These are phyloP conservation scores for Frankliniella intonsa DNA, from an alignment of 2,888 invertebrate species.

Conservation along the genomic window DNA sequence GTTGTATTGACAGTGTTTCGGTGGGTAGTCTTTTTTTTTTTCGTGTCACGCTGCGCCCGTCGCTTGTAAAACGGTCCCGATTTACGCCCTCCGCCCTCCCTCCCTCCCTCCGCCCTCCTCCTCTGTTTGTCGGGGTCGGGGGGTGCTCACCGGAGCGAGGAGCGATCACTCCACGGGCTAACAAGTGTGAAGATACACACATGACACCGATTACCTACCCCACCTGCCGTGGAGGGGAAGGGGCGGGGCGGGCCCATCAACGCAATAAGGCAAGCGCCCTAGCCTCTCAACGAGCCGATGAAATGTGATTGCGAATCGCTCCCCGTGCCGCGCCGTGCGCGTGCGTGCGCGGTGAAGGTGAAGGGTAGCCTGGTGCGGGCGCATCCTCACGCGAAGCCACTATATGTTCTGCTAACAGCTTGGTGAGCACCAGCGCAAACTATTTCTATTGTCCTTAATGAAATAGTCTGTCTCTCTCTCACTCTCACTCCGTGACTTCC, in stretches of 20 bases:
- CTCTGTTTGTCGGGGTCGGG: background rate
- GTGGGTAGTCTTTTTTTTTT: no score
- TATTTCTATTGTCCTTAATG: no score
- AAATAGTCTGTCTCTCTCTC: background rate
- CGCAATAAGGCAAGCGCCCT: background rate
- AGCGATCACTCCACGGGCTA: background rate
- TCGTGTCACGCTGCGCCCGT: no score
- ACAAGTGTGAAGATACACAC: constrained; percentile 13
- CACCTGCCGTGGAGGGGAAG: constrained; percentile 4
- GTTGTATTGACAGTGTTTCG: no score
- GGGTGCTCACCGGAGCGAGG: background rate
- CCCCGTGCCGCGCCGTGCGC: background rate
- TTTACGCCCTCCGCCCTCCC: background rate
- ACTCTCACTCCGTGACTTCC: background rate
- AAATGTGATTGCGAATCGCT: constrained; percentile 1
- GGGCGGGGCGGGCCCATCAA: background rate
- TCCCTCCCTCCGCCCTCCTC: background rate
- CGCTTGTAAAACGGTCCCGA: no score
- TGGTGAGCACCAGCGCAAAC: no score
- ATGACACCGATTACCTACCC: constrained; percentile 14
- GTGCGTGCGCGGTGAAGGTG: no score
- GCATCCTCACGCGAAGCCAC: no score
- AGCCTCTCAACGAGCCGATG: background rate
- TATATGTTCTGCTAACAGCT: no score
- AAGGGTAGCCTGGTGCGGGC: no score